Conservation (phyloP, 2,113 vertebrate species). For the Nipponia nippon region DNA sequence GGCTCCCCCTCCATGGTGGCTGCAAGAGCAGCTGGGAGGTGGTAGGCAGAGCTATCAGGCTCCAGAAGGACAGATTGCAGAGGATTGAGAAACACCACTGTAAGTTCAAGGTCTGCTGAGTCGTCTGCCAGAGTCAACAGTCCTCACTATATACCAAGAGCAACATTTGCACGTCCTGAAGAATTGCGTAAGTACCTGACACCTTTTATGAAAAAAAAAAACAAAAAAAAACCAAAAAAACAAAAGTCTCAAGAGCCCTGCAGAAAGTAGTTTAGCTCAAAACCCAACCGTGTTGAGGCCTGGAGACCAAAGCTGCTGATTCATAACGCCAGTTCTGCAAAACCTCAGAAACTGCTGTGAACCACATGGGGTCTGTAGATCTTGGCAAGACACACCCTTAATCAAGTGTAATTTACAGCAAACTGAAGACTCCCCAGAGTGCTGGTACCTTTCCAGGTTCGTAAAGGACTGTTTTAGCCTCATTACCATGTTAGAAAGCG, state of each 20-base stretch:
- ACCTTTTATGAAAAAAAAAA: not conserved
- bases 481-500: not conserved
- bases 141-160: not conserved
- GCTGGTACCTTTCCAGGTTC: not conserved
- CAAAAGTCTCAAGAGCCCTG: not conserved
- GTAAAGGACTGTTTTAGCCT: not conserved
- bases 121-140: slow-evolving; percentile 15
- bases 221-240: too few species aligned
- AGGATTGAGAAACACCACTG: not conserved
- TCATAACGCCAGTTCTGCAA: not conserved
- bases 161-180: not conserved
- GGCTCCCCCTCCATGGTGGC: not conserved
- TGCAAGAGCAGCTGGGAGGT: not conserved
- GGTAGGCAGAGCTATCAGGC: not conserved
- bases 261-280: not conserved
- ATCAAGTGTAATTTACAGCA: not conserved
- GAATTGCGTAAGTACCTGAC: not conserved
- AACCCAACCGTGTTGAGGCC: not conserved
- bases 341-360: not conserved
- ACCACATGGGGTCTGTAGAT: not conserved
- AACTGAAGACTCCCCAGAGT: not conserved
- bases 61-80: not conserved
- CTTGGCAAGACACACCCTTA: not conserved
- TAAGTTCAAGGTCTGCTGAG: slow-evolving; percentile 2
- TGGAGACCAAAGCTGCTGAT: not conserved